Conservation (phyloP, 1,140 invertebrate genomes). For the Tetramorium parvispinum region DNA sequence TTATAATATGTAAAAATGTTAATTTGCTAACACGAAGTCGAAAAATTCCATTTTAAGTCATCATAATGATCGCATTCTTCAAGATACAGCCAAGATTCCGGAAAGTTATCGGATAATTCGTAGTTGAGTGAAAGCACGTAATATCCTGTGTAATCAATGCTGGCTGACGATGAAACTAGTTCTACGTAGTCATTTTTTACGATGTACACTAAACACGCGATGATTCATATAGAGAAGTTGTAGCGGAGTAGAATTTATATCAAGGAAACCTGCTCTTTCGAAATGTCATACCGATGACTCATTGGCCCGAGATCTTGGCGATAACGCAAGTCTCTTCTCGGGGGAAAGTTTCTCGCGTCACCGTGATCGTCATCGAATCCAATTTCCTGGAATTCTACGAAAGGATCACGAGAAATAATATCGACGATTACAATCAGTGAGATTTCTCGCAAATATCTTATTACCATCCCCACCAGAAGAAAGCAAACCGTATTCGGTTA, state of each 20-base stretch:
- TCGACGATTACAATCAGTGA: background rate
- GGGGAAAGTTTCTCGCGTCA: constrained; percentile 44
- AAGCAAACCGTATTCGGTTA: background rate
- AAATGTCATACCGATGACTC: constrained; percentile 63
- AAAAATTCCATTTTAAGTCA: background rate
- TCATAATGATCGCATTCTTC: background rate
- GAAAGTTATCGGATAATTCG: background rate
- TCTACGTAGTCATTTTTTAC: background rate
- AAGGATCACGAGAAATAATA: background rate
- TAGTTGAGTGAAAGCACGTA: background rate
- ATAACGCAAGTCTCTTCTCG: background rate
- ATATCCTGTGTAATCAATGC: background rate
- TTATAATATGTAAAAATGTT: background rate
- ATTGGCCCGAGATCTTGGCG: constrained; percentile 38
- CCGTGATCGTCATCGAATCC: constrained; percentile 18
- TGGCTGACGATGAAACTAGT: background rate
- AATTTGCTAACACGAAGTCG: background rate
- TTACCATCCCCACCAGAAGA: too few species aligned
- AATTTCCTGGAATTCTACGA: constrained; percentile 31
- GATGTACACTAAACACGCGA: constrained; percentile 6
- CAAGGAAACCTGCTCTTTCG: constrained; percentile 57
- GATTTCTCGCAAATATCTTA: background rate
- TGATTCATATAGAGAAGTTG: constrained; percentile 44
- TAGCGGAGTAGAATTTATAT: background rate
- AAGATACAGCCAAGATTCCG: background rate